Percentiles rank a stretch among this genome's conserved stretches.
phyloP scores from a whole-genome alignment of 1,140 invertebrate species.

The Ceratina calcarata region DNA sequence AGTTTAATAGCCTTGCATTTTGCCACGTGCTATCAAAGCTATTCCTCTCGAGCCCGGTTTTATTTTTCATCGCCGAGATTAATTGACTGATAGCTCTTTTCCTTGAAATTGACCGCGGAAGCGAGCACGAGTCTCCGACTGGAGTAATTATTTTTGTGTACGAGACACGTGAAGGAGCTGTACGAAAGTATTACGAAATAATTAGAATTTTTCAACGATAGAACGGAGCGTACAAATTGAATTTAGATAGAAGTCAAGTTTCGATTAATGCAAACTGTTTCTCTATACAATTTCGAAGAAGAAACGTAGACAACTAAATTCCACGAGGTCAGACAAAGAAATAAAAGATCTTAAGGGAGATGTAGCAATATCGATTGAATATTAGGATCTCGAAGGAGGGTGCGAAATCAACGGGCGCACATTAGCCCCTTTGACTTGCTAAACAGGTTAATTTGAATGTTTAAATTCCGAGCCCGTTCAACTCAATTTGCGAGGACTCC shows the following conservation, averaged over 20 bases:
- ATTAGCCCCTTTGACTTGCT: constrained; percentile 77
- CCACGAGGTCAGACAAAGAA: background rate
- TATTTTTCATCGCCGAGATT: background rate
- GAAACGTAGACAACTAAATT: background rate
- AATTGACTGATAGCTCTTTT: background rate
- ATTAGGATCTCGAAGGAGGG: constrained; percentile 66
- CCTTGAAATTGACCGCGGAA: background rate
- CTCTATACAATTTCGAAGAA: too few relatives aligned
- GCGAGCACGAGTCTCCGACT: too few relatives aligned
- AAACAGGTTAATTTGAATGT: constrained; percentile 79
- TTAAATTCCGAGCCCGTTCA: constrained; percentile 76
- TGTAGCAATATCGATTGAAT: constrained; percentile 75
- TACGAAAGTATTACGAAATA: too few relatives aligned
- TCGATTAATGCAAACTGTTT: background rate
- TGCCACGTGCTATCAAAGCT: background rate
- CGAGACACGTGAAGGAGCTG: background rate
- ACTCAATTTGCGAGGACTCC: constrained; percentile 77
- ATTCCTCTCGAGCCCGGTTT: background rate
- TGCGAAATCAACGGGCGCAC: constrained; percentile 59
- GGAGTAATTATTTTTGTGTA: background rate
- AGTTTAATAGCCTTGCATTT: constrained; percentile 22
- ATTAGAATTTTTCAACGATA: too few relatives aligned
- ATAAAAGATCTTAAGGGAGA: constrained; percentile 18
- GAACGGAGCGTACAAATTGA: background rate
- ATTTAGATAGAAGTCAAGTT: background rate